These are phyloP conservation scores for Notarius lentiginosus DNA, from an alignment of 2,113 vertebrate species.

Conservation along the genomic window DNA sequence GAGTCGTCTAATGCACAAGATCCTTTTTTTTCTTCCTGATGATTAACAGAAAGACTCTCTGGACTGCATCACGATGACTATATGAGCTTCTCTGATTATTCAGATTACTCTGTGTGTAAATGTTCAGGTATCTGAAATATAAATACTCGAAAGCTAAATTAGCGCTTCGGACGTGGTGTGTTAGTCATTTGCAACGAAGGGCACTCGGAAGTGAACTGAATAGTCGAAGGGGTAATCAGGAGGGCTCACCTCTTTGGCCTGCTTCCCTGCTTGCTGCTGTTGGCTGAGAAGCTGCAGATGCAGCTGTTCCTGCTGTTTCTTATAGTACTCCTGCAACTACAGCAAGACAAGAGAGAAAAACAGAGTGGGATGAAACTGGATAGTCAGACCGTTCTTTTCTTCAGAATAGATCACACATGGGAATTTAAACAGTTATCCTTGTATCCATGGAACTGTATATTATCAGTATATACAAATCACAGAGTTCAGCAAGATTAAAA, in stretches of 20 bases:
- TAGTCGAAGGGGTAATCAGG: background rate
- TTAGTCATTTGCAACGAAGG: slow-evolving; percentile 17
- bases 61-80: background rate
- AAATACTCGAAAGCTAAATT: background rate
- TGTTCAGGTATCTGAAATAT: background rate
- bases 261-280: slow-evolving; percentile 84
- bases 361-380: background rate
- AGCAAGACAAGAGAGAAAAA: slow-evolving; percentile 22
- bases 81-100: background rate
- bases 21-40: background rate
- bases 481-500: background rate
- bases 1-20: background rate
- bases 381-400: slow-evolving; percentile 3
- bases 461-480: background rate
- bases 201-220: slow-evolving; percentile 1
- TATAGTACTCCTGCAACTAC: slow-evolving; percentile 98
- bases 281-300: slow-evolving; percentile 96
- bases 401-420: background rate
- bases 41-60: slow-evolving; percentile 6
- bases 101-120: background rate
- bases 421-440: background rate
- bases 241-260: slow-evolving; percentile 93
- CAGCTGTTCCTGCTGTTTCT: slow-evolving; percentile 98
- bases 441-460: background rate
- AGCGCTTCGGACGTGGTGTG: background rate